Percentiles rank a stretch among this genome's conserved stretches.
Conservation (phyloP, 2,113 vertebrate genomes). For the Brienomyrus brachyistius region DNA sequence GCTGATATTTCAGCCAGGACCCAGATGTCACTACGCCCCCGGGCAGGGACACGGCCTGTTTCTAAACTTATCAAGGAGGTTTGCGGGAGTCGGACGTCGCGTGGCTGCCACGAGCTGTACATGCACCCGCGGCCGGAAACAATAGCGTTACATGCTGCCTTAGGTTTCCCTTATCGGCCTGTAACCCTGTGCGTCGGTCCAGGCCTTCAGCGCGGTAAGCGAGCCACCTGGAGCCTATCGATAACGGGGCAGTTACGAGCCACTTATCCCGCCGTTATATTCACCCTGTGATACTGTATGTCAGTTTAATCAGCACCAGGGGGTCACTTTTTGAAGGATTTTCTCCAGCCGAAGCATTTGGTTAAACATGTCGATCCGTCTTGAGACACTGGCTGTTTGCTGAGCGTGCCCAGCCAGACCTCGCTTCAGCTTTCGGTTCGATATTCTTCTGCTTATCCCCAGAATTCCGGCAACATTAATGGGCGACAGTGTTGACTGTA, state of each 20-base stretch:
- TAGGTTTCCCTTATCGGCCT: neutral
- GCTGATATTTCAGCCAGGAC: neutral
- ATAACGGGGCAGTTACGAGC: neutral
- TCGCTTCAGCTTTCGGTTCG: neutral
- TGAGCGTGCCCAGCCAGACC: neutral
- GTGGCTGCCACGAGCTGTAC: neutral
- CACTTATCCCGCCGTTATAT: conserved; percentile 1
- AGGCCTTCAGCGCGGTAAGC: neutral
- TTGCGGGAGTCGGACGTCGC: neutral
- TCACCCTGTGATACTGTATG: neutral
- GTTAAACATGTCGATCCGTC: conserved; percentile 2
- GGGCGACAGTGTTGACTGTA: neutral
- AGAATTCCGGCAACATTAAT: neutral
- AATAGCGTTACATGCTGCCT: neutral
- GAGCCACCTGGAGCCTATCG: neutral
- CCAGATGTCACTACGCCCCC: neutral
- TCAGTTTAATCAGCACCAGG: neutral
- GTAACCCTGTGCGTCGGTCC: neutral
- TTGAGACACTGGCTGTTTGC: neutral
- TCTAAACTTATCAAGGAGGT: conserved; percentile 7
- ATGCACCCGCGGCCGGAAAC: neutral
- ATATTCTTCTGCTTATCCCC: neutral
- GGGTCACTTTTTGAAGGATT: neutral
- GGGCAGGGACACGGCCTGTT: neutral
- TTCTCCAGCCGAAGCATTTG: neutral